Percentiles rank a stretch among this genome's conserved stretches.
Evolutionary conservation across 2,113 vertebrate genomes (phyloP).

Genomic region (Datnioides undecimradiatus): DNA sequence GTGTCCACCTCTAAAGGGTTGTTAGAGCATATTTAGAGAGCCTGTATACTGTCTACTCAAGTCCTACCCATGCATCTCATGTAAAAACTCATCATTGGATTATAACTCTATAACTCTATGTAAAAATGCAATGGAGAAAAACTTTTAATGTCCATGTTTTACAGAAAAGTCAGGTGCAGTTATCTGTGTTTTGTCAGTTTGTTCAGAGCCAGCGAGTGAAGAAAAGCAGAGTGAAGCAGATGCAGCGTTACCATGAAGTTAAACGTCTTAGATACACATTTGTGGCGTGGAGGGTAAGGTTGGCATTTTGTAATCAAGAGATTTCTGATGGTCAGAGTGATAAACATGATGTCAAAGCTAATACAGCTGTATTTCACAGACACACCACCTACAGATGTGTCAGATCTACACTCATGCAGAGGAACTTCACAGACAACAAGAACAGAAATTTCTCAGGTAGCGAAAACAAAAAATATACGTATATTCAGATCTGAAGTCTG

Average conservation of each 20-base stretch:
- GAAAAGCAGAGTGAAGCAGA: conserved; percentile 51
- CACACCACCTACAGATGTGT: conserved; percentile 54
- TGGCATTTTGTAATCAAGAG: background rate
- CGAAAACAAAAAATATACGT: background rate
- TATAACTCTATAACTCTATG: no score
- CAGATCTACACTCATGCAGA: conserved; percentile 55
- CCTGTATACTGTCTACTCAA: no score
- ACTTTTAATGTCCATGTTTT: no score
- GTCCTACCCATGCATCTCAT: no score
- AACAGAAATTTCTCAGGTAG: conserved; percentile 70
- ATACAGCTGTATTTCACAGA: conserved; percentile 57
- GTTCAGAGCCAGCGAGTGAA: conserved; percentile 72
- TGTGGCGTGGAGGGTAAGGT: conserved; percentile 76
- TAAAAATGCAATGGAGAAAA: no score
- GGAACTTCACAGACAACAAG: conserved; percentile 49
- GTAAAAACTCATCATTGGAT: no score
- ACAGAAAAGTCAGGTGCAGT: no score
- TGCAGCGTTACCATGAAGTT: conserved; percentile 64
- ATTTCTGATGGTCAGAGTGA: background rate
- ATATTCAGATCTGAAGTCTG: background rate
- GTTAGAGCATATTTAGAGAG: no score
- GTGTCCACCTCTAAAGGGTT: background rate
- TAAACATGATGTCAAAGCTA: background rate
- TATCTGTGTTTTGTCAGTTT: conserved; percentile 70
- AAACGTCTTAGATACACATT: conserved; percentile 67